Evolutionary conservation across 2,797 vertebrate genomes (phyloP).

Genomic region (Dallia pectoralis): DNA sequence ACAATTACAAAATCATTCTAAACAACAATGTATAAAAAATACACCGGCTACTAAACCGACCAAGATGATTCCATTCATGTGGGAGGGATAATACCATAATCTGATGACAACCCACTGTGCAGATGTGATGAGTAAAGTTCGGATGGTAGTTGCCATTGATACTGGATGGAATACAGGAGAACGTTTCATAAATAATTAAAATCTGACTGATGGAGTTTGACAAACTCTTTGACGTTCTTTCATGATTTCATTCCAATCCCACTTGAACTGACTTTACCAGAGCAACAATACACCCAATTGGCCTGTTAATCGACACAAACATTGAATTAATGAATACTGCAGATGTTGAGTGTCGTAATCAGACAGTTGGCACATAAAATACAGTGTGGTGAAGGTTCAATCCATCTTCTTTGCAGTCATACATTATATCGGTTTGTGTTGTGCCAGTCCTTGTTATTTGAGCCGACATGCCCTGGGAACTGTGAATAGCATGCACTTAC

Average conservation of each 20-base stretch:
- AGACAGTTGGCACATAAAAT: neutral
- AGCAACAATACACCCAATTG: neutral
- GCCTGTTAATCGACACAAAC: neutral
- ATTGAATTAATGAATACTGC: neutral
- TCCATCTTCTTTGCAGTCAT: too few relatives aligned
- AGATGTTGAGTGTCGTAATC: neutral
- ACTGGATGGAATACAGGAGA: conserved; percentile 41
- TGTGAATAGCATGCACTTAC: neutral
- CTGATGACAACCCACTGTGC: conserved; percentile 74
- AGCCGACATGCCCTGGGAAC: neutral
- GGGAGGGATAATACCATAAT: conserved; percentile 76
- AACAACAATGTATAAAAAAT: too few relatives aligned
- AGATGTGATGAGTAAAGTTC: conserved; percentile 75
- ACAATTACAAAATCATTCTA: too few relatives aligned
- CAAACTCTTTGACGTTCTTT: neutral
- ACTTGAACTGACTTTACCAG: neutral
- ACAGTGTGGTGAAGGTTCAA: neutral
- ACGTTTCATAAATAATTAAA: neutral
- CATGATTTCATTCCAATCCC: neutral
- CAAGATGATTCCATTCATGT: too few relatives aligned
- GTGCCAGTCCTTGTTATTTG: neutral
- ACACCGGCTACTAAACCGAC: too few relatives aligned
- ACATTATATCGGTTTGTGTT: neutral
- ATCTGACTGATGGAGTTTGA: neutral
- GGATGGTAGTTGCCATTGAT: conserved; percentile 67